These are phyloP conservation scores for Drosophila suzukii DNA, from an alignment of 1,140 invertebrate species.

Conservation along the genomic window DNA sequence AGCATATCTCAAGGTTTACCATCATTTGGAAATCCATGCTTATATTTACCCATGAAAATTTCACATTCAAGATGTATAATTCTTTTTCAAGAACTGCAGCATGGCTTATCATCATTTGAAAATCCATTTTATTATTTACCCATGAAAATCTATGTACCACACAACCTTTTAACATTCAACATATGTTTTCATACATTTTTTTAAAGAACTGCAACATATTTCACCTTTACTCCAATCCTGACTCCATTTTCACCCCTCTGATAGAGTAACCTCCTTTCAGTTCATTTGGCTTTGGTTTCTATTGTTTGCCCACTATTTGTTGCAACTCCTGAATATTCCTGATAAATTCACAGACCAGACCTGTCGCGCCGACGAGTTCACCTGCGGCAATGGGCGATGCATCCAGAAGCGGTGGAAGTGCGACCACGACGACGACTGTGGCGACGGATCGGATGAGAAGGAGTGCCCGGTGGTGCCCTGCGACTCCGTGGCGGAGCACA, in stretches of 20 bases:
- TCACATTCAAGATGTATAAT: no score
- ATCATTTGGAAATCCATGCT: no score
- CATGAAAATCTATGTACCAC: no score
- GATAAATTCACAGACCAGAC: slow-evolving; percentile 88
- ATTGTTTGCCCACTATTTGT: slow-evolving; percentile 10
- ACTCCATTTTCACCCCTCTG: background rate
- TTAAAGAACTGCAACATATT: no score
- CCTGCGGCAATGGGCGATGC: slow-evolving; percentile 94
- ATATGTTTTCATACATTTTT: no score
- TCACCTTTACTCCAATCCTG: background rate
- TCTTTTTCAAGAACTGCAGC: no score
- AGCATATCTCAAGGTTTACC: no score
- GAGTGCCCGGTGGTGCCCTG: slow-evolving; percentile 90
- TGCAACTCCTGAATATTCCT: slow-evolving; percentile 42
- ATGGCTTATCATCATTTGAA: no score
- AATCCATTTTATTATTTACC: no score
- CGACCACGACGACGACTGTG: slow-evolving; percentile 94
- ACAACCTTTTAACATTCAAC: no score
- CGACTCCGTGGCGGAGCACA: slow-evolving; percentile 88
- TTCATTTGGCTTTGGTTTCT: slow-evolving; percentile 21
- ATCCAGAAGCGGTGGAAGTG: slow-evolving; percentile 95
- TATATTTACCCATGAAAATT: no score
- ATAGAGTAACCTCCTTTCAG: background rate
- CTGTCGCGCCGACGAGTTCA: slow-evolving; percentile 94
- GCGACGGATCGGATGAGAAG: slow-evolving; percentile 92